phyloP scores from a whole-genome alignment of 2,888 invertebrate genomes.

The Lysandra bellargus region DNA sequence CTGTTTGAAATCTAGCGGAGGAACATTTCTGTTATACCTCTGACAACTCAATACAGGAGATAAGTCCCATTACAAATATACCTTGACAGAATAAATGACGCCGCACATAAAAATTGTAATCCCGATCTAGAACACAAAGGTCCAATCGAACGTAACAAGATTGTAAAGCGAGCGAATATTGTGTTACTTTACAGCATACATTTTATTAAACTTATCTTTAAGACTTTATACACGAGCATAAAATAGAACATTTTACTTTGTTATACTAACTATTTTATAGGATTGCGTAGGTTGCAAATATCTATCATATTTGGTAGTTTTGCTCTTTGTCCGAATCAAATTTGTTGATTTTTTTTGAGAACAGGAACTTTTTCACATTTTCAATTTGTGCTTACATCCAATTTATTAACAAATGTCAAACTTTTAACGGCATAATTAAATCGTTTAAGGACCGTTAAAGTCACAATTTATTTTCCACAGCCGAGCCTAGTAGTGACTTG shows the following conservation, averaged over 20 bases:
- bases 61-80: constrained; percentile 63
- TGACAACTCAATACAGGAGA: constrained; percentile 70
- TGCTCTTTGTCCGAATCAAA: background rate
- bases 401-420: background rate
- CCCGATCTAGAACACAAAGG: constrained; percentile 45
- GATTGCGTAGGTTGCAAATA: background rate
- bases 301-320: background rate
- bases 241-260: background rate
- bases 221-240: background rate
- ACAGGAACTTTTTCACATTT: background rate
- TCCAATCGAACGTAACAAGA: constrained; percentile 47
- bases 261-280: background rate
- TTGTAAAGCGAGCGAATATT: constrained; percentile 41
- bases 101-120: constrained; percentile 57
- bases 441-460: background rate
- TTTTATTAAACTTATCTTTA: constrained; percentile 26
- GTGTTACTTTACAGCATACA: constrained; percentile 33
- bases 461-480: constrained; percentile 7
- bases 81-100: constrained; percentile 54
- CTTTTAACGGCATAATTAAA: constrained; percentile 10
- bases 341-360: background rate
- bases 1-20: constrained; percentile 56
- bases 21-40: constrained; percentile 53
- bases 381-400: background rate
- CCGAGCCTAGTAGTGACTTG: constrained; percentile 10